Percentiles rank a stretch among this genome's conserved stretches.
phyloP scores from a whole-genome alignment of 1,140 invertebrate species.

The Acyrthosiphon pisum region DNA sequence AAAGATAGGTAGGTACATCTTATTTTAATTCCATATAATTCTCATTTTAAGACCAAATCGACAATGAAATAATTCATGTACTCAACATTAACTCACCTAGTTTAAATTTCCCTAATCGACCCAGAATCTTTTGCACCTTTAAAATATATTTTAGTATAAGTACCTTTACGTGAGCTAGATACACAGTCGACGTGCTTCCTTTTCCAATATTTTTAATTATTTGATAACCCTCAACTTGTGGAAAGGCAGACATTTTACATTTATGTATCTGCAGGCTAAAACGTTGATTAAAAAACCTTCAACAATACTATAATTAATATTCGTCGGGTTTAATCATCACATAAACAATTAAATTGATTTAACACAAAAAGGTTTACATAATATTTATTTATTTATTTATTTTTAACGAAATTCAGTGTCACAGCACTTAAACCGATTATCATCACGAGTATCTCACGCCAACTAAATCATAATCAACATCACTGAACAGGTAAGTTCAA shows the following conservation, averaged over 20 bases:
- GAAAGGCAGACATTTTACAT: constrained; percentile 25
- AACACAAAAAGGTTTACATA: background rate
- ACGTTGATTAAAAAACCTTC: background rate
- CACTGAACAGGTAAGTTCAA: background rate
- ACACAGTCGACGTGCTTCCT: constrained; percentile 89
- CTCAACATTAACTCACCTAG: no score
- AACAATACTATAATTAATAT: background rate
- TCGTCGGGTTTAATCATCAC: background rate
- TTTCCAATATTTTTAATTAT: constrained; percentile 79
- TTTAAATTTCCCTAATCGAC: background rate
- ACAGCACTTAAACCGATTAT: background rate
- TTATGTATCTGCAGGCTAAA: no score
- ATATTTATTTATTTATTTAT: background rate
- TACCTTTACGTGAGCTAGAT: constrained; percentile 84
- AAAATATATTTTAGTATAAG: constrained; percentile 44
- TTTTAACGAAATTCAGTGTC: background rate
- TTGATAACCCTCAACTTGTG: constrained; percentile 68
- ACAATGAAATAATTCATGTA: background rate
- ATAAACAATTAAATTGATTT: background rate
- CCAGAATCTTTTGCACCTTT: background rate
- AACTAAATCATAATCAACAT: background rate
- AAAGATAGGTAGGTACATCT: background rate
- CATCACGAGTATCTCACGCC: background rate
- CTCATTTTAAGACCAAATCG: background rate
- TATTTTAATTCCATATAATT: background rate